A percentile compares a stretch with the other conserved stretches of the same genome.
phyloP scores from a whole-genome alignment of 2,888 invertebrate species.

The Drosophila hamatofila region DNA sequence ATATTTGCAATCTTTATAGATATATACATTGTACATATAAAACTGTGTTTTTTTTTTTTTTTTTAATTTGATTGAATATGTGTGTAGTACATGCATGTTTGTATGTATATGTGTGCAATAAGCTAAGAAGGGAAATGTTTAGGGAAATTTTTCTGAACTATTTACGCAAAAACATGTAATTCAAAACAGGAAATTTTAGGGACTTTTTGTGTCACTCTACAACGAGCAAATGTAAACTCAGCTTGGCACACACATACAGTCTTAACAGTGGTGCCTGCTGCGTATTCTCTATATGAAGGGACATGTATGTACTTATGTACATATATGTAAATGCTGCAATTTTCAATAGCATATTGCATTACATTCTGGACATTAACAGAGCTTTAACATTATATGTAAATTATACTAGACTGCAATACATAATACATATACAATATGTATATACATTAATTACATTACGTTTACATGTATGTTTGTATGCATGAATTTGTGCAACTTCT shows the following conservation, averaged over 20 bases:
- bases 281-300: neutral
- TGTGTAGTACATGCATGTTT: neutral
- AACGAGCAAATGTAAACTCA: neutral
- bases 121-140: neutral
- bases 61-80: no score
- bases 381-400: no score
- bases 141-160: neutral
- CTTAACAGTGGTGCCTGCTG: neutral
- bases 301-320: no score
- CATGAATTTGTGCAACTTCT: no score
- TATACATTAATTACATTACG: no score
- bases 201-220: neutral
- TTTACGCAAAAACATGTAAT: neutral
- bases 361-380: neutral
- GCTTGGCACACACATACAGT: neutral
- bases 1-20: neutral
- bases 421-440: no score
- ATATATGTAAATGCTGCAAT: neutral
- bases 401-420: no score
- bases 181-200: neutral
- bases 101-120: neutral
- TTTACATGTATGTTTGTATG: no score
- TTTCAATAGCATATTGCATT: neutral
- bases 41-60: no score
- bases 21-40: no score